Evolutionary conservation across 2,888 invertebrate genomes (phyloP).

Genomic region (Coenonympha arcania): DNA sequence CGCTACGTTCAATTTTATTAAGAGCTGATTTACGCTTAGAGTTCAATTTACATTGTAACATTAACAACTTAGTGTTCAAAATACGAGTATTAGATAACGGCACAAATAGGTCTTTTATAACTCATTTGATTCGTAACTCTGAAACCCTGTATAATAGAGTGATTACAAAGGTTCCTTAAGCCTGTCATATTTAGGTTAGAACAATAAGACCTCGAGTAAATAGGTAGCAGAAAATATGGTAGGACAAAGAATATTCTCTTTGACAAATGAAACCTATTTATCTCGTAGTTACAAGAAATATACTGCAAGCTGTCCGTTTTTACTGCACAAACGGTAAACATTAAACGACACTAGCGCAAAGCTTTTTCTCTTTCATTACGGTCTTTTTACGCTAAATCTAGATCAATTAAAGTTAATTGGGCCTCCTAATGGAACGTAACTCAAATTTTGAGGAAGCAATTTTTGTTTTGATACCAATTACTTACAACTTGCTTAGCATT

Average conservation of each 20-base stretch:
- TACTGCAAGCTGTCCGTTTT: conserved; percentile 13
- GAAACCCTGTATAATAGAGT: not conserved
- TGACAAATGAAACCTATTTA: conserved; percentile 12
- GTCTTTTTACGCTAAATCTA: conserved; percentile 10
- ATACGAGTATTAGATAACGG: too few relatives aligned
- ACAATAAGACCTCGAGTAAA: not conserved
- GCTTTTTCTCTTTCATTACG: conserved; percentile 9
- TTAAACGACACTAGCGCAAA: conserved; percentile 9
- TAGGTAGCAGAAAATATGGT: conserved; percentile 5
- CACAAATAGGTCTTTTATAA: too few relatives aligned
- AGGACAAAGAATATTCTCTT: conserved; percentile 3
- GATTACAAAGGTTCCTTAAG: not conserved
- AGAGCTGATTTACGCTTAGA: too few relatives aligned
- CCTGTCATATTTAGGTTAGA: not conserved
- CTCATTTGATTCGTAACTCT: too few relatives aligned
- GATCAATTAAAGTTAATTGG: conserved; percentile 13
- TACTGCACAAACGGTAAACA: conserved; percentile 9
- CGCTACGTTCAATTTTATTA: conserved; percentile 1
- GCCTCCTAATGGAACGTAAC: not conserved
- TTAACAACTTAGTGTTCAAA: too few relatives aligned
- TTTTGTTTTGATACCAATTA: not conserved
- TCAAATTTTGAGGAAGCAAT: not conserved
- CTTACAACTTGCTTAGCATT: too few relatives aligned
- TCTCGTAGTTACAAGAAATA: conserved; percentile 11
- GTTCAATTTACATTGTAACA: too few relatives aligned